These are phyloP conservation scores for Charadrius vociferus DNA, from an alignment of 2,113 vertebrate genomes.

Conservation along the genomic window DNA sequence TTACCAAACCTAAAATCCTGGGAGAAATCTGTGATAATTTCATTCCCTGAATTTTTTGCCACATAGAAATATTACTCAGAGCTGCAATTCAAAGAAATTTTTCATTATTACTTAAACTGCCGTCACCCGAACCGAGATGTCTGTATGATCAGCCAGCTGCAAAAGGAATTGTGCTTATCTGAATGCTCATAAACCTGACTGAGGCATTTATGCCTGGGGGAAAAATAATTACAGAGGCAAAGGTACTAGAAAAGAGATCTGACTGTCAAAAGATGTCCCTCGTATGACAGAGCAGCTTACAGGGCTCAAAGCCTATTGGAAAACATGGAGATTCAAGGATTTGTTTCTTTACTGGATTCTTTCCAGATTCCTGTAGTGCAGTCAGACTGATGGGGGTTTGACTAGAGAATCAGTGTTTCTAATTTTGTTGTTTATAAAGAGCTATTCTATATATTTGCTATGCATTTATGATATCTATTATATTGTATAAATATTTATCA, in stretches of 20 bases:
- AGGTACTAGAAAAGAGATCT: background rate
- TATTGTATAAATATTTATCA: background rate
- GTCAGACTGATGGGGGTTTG: background rate
- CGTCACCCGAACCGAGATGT: background rate
- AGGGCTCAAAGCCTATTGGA: background rate
- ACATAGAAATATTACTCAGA: conserved; percentile 28
- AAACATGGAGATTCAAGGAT: background rate
- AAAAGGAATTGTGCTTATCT: conserved; percentile 52
- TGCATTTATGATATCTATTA: background rate
- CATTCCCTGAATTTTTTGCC: background rate
- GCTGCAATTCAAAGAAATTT: background rate
- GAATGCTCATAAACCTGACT: conserved; percentile 23
- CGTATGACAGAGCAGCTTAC: background rate
- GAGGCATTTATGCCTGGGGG: conserved; percentile 39
- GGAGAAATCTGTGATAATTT: background rate
- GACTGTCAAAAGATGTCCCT: background rate
- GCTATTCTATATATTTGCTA: background rate
- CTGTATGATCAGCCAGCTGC: conserved; percentile 39
- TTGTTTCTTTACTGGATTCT: background rate
- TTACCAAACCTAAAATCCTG: background rate
- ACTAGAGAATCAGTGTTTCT: background rate
- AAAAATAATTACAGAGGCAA: conserved; percentile 56
- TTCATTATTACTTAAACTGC: background rate
- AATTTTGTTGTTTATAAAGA: background rate
- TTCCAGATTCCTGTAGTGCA: background rate